phyloP scores from a whole-genome alignment of 2,797 vertebrate species.

The Leucoraja ocellata region DNA sequence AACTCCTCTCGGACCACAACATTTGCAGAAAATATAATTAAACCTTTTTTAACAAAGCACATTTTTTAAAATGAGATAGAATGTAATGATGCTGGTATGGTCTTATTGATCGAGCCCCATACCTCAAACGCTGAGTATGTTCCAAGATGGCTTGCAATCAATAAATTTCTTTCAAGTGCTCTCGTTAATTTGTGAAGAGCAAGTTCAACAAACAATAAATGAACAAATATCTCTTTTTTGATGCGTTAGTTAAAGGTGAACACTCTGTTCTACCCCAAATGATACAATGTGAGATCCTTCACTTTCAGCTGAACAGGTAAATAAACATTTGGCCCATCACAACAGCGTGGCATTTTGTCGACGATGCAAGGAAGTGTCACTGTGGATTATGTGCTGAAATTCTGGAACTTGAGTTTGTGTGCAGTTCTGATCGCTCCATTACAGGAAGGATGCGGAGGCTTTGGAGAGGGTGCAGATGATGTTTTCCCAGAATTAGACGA shows the following conservation, averaged over 20 bases:
- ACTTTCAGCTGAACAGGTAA: not conserved
- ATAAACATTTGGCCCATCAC: not conserved
- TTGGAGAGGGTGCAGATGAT: too few relatives aligned
- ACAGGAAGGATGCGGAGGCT: too few relatives aligned
- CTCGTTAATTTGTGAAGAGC: not conserved
- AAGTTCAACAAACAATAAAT: not conserved
- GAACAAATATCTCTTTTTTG: not conserved
- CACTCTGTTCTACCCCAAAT: not conserved
- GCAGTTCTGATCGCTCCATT: too few relatives aligned
- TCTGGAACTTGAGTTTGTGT: not conserved
- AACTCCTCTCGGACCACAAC: not conserved
- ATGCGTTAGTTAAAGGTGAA: not conserved
- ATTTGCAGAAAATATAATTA: not conserved
- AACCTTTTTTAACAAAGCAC: not conserved
- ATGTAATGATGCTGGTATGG: not conserved
- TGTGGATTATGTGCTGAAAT: not conserved
- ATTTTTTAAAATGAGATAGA: not conserved
- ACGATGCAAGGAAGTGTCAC: not conserved
- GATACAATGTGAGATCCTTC: not conserved
- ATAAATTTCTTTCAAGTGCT: not conserved
- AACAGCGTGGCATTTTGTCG: not conserved
- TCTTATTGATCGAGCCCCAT: not conserved
- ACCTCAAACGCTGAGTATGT: not conserved
- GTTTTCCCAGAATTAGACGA: too few relatives aligned
- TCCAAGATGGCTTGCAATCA: not conserved